Conservation (phyloP, 2,113 vertebrate genomes). For the Oncorhynchus nerka region DNA sequence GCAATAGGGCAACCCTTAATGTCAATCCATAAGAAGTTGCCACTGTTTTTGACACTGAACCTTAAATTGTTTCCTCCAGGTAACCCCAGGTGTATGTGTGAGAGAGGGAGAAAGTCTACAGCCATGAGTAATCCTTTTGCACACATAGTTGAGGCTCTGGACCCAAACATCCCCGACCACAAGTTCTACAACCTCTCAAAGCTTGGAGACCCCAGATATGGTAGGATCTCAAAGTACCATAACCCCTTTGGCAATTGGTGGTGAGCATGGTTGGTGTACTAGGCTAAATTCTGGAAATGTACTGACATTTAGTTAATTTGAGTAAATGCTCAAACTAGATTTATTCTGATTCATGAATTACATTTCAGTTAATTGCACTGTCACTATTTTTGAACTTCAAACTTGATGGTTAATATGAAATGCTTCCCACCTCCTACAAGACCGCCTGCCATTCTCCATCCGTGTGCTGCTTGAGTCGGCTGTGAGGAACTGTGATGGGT, state of each 20-base stretch:
- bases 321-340: too few relatives aligned
- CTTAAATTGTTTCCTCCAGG: neutral
- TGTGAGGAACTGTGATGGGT: conserved; percentile 90
- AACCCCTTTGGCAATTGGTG: neutral
- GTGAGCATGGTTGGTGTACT: neutral
- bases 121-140: conserved; percentile 85
- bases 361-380: neutral
- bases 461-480: conserved; percentile 92
- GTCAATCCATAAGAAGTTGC: too few relatives aligned
- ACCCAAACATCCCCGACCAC: conserved; percentile 76
- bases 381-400: too few relatives aligned
- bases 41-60: too few relatives aligned
- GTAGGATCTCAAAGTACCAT: conserved; percentile 60
- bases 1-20: too few relatives aligned
- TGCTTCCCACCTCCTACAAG: conserved; percentile 67
- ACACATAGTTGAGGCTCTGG: conserved; percentile 79
- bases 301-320: too few relatives aligned
- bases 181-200: conserved; percentile 90
- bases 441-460: conserved; percentile 87
- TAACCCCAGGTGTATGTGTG: neutral
- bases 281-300: too few relatives aligned
- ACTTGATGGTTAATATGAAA: neutral
- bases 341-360: too few relatives aligned
- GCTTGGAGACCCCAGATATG: conserved; percentile 85
- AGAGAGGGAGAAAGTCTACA: conserved; percentile 39